Evolutionary conservation across 2,888 invertebrate genomes (phyloP).

Genomic region (Dascillus cervinus): DNA sequence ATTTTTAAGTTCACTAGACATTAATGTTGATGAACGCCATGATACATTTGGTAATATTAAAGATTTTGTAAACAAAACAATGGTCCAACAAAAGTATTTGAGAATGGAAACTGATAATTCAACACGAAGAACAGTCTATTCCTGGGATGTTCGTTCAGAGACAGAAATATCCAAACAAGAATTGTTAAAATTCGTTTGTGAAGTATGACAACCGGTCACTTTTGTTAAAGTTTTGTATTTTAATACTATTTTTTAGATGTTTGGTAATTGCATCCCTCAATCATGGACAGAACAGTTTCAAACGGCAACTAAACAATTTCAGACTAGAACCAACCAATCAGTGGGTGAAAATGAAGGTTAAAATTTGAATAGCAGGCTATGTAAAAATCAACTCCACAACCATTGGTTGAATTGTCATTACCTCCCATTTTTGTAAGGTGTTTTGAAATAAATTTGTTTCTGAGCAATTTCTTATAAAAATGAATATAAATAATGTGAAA

Average conservation of each 20-base stretch:
- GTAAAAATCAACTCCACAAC: no score
- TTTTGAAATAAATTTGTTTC: no score
- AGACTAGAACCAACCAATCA: constrained; percentile 1
- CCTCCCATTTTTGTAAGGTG: no score
- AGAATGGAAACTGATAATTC: constrained; percentile 5
- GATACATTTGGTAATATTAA: constrained; percentile 13
- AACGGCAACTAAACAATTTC: constrained; percentile 1
- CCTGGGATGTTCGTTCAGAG: constrained; percentile 11
- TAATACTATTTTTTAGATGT: constrained; percentile 10
- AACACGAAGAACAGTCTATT: constrained; percentile 6
- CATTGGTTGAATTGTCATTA: no score
- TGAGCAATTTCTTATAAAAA: no score
- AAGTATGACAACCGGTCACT: constrained; percentile 6
- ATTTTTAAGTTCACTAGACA: constrained; percentile 9
- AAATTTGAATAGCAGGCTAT: background rate
- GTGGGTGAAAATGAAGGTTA: background rate
- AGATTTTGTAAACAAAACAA: constrained; percentile 7
- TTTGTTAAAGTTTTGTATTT: constrained; percentile 1
- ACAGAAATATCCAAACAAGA: constrained; percentile 12
- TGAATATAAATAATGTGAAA: no score
- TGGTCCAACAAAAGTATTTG: constrained; percentile 14
- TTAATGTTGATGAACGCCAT: constrained; percentile 8
- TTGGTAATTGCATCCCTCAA: constrained; percentile 7
- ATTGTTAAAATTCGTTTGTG: constrained; percentile 12
- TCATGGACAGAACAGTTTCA: constrained; percentile 11